These are phyloP conservation scores for Muntiacus muntjak DNA, from an alignment of 2,113 vertebrate species.

Conservation along the genomic window DNA sequence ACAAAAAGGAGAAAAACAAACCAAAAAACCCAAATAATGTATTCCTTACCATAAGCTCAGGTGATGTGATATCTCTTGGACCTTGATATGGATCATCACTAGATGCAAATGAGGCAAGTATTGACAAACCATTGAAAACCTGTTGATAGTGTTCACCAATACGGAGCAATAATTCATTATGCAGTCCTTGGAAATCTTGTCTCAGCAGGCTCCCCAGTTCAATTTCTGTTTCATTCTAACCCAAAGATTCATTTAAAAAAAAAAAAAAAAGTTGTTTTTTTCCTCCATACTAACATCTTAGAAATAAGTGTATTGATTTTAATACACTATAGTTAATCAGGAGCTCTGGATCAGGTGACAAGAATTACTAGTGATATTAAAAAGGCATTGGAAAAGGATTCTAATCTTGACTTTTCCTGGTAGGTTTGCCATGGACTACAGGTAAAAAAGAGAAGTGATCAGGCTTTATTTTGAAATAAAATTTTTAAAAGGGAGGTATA, in stretches of 20 bases:
- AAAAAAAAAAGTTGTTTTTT: neutral
- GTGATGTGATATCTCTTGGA: constrained; percentile 89
- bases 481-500: neutral
- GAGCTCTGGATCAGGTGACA: neutral
- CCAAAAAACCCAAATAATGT: neutral
- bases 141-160: constrained; percentile 97
- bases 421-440: neutral
- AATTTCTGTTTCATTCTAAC: constrained; percentile 96
- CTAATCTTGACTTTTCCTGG: neutral
- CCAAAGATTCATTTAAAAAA: constrained; percentile 27
- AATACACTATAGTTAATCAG: constrained; percentile 21
- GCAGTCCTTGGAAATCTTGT: constrained; percentile 97
- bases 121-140: constrained; percentile 97
- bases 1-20: neutral
- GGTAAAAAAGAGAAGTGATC: neutral
- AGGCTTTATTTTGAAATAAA: constrained; percentile 21
- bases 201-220: constrained; percentile 95
- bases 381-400: constrained; percentile 2
- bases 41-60: constrained; percentile 90
- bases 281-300: neutral
- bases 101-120: constrained; percentile 95
- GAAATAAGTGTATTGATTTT: constrained; percentile 4
- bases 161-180: constrained; percentile 94
- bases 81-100: constrained; percentile 94
- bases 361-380: neutral